phyloP scores from a whole-genome alignment of 2,797 vertebrate species.

The Dermochelys coriacea region DNA sequence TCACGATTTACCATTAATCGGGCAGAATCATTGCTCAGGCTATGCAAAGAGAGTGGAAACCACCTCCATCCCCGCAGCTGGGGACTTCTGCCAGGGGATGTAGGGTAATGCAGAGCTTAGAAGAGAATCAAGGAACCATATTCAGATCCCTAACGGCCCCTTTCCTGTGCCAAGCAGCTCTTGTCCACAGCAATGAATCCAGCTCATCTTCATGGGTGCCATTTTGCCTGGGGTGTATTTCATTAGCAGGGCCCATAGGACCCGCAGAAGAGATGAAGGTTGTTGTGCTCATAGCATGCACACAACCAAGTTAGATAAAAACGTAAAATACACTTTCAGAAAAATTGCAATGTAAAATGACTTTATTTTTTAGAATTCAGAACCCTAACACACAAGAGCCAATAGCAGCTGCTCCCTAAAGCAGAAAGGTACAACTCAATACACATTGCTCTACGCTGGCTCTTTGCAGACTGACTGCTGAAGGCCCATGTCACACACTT shows the following conservation, averaged over 20 bases:
- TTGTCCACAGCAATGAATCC: neutral
- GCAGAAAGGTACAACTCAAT: neutral
- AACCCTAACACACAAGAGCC: neutral
- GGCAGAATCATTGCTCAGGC: neutral
- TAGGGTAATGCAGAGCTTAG: fast-evolving
- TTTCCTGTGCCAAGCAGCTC: neutral
- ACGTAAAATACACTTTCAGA: neutral
- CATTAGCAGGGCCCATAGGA: fast-evolving
- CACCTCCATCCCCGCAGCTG: fast-evolving
- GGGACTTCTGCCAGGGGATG: neutral
- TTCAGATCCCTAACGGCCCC: neutral
- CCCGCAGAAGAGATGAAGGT: neutral
- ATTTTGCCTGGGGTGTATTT: fast-evolving
- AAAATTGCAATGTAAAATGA: neutral
- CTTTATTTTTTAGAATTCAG: neutral
- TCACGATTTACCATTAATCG: neutral
- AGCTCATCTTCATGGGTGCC: neutral
- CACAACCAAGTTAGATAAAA: neutral
- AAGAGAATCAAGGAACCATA: neutral
- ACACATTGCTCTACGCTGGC: neutral
- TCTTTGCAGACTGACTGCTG: neutral
- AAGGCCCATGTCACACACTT: neutral
- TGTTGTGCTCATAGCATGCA: neutral
- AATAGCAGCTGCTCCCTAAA: neutral
- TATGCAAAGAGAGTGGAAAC: neutral